These are phyloP conservation scores for Echiichthys vipera DNA, from an alignment of 2,797 vertebrate species.

Conservation along the genomic window DNA sequence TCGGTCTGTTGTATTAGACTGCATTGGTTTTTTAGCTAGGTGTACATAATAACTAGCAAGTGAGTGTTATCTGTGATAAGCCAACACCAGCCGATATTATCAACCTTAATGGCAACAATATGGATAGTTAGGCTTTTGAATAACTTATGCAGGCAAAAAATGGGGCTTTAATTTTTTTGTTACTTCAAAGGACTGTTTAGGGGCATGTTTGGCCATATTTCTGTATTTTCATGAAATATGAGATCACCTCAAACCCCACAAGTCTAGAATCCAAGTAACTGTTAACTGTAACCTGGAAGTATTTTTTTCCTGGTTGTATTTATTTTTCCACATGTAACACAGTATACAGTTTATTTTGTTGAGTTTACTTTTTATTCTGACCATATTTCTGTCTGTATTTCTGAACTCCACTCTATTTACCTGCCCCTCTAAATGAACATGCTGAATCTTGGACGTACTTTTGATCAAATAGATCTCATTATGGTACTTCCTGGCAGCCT, in stretches of 20 bases:
- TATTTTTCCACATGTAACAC: neutral
- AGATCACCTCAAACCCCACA: neutral
- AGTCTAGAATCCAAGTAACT: neutral
- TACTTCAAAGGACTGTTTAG: no score
- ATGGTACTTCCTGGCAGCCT: conserved; percentile 58
- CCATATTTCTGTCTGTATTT: conserved; percentile 33
- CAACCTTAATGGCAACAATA: no score
- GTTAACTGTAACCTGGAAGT: neutral
- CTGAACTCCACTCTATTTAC: conserved; percentile 27
- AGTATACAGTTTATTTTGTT: conserved; percentile 3
- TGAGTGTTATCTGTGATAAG: neutral
- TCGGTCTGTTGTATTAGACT: neutral
- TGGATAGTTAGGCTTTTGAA: no score
- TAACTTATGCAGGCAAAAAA: no score
- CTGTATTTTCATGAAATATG: neutral
- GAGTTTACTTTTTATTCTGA: conserved; percentile 29
- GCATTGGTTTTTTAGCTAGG: neutral
- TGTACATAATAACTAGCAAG: neutral
- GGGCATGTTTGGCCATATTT: neutral
- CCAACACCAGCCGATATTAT: neutral
- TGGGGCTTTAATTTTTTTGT: no score
- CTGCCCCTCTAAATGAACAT: conserved; percentile 51
- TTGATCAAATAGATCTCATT: conserved; percentile 64
- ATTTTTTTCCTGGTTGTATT: conserved; percentile 1
- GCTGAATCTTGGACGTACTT: conserved; percentile 46